Percentiles rank a stretch among this genome's conserved stretches.
Conservation (phyloP, 2,888 invertebrate genomes). For the Aspidiotus destructor region DNA sequence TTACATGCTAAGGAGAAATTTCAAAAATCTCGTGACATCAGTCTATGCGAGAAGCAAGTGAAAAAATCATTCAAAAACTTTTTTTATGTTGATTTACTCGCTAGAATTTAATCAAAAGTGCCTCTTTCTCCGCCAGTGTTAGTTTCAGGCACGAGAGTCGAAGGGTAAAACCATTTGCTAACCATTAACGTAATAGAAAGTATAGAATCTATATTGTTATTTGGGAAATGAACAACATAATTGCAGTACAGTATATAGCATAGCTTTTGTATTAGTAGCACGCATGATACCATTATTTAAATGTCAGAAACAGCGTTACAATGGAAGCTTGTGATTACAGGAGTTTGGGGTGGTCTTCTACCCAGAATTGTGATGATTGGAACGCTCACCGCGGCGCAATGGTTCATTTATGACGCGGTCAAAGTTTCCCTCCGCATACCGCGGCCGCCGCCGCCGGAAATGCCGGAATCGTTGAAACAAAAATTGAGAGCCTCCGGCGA, state of each 20-base stretch:
- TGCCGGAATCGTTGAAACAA: conserved; percentile 82
- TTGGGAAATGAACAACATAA: not conserved
- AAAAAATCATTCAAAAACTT: too few species aligned
- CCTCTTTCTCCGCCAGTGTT: too few species aligned
- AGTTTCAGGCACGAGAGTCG: too few species aligned
- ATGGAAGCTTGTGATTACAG: conserved; percentile 38
- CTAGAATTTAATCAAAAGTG: too few species aligned
- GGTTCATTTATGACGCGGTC: conserved; percentile 96
- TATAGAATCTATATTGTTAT: conserved; percentile 4
- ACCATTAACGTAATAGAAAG: conserved; percentile 24
- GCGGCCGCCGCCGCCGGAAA: conserved; percentile 89
- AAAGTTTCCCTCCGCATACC: conserved; percentile 78
- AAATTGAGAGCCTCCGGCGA: conserved; percentile 45
- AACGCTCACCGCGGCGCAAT: conserved; percentile 87
- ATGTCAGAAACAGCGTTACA: too few species aligned
- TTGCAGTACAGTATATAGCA: not conserved
- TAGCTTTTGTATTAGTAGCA: not conserved
- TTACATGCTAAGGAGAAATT: too few species aligned
- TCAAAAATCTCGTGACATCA: too few species aligned
- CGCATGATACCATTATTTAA: not conserved
- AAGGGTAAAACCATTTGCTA: conserved; percentile 11
- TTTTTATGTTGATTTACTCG: too few species aligned
- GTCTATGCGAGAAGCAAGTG: too few species aligned
- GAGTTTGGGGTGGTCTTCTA: conserved; percentile 80
- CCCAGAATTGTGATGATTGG: conserved; percentile 96